Evolutionary conservation across 2,888 invertebrate species (phyloP).

Genomic region (Mantis religiosa): DNA sequence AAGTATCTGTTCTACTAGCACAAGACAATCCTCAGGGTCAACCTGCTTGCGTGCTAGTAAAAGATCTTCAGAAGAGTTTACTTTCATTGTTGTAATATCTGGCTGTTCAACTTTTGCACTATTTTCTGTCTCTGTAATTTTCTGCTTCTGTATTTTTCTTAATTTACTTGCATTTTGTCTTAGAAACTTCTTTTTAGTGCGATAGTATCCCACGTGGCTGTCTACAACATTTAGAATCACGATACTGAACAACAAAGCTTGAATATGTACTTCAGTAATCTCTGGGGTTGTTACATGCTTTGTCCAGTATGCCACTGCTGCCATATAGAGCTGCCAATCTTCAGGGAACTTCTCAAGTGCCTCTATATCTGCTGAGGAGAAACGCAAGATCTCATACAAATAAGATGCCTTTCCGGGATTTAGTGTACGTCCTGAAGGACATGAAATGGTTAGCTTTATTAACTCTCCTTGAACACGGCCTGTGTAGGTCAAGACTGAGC

Average conservation of each 20-base stretch:
- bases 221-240: conserved; percentile 57
- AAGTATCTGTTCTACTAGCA: conserved; percentile 55
- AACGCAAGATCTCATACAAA: conserved; percentile 48
- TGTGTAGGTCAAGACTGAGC: conserved; percentile 22
- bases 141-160: conserved; percentile 34
- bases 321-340: conserved; percentile 57
- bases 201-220: conserved; percentile 52
- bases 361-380: conserved; percentile 43
- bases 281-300: conserved; percentile 44
- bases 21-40: conserved; percentile 54
- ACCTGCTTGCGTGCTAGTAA: conserved; percentile 51
- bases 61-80: not conserved
- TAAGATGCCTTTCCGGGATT: conserved; percentile 39
- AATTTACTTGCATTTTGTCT: conserved; percentile 47
- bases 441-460: conserved; percentile 28
- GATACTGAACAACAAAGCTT: conserved; percentile 55
- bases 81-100: not conserved
- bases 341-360: conserved; percentile 49
- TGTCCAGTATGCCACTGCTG: conserved; percentile 57
- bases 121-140: conserved; percentile 32
- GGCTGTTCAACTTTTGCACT: conserved; percentile 34
- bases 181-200: conserved; percentile 49
- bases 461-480: conserved; percentile 32
- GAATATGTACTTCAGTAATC: conserved; percentile 48
- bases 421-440: not conserved